Base-by-base conservation (phyloP, 2,888 invertebrate species). In the Cantharis nigra region DNA sequence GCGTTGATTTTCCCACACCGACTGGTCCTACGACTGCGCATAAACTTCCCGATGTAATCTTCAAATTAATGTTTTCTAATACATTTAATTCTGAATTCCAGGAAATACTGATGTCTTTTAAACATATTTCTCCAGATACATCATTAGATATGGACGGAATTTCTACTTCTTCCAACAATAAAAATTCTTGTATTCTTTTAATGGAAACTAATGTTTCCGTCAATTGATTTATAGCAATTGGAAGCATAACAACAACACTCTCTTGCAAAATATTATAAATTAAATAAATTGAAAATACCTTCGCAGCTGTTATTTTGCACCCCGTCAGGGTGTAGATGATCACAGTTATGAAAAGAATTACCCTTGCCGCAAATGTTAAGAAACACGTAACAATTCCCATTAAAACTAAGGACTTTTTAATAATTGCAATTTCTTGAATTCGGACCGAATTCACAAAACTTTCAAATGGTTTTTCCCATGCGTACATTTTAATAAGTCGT, bases 301-400 rank as follows among this genome's bases (percentile, higher is more conserved):
- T 83, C 69, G 84, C 85, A 0, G 93, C 90, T 0, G 91, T 90
- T 49, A 93, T 87, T n/a, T 89, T 89, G 82, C 92, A 91, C 0
- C 93, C 94, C 78, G 92, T 87, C 0, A 95, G 88, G 9, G 94
- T 93, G 84, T 93, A 96, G 0, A 94, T 91, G 20, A 95, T 90
- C 69, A 97, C 90, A 0, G 96, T 95, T 71, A 95, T 91, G 85
- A 94, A 95, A 11, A 96, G 89, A 0, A 96, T 94, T 63, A 95
- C 91, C 79, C 96, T 92, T 83, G 95, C 94, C 0, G 96, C 94
- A 85, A 95, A 96, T 63, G 96, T 93, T 90, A 94, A 94, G 85
- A 92, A 90, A 84, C 91, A 94, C 87, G 92, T 91, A 89, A 92
- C 93, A 78, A 92, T 90, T 62, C 91, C 94, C 79, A 91, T 91